These are phyloP conservation scores for Knipowitschia caucasica DNA, from an alignment of 2,797 vertebrate species.

Conservation along the genomic window DNA sequence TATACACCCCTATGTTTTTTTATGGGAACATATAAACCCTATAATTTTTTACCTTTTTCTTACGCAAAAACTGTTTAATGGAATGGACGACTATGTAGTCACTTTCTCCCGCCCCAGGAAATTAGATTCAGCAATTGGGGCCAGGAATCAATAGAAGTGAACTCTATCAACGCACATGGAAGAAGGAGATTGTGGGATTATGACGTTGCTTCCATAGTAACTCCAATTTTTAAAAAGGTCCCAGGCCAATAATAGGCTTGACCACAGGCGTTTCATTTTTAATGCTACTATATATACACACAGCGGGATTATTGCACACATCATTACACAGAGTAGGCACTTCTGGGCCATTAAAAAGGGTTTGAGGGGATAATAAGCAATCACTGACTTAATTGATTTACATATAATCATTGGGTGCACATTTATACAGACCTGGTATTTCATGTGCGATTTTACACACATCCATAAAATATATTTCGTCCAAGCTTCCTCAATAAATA, in stretches of 20 bases:
- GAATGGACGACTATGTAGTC: not conserved
- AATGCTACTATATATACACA: slow-evolving; percentile 12
- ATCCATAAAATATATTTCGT: not conserved
- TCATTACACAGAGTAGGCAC: slow-evolving; percentile 23
- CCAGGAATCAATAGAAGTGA: slow-evolving; percentile 49
- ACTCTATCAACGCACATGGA: slow-evolving; percentile 46
- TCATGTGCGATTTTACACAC: not conserved
- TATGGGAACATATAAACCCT: no score
- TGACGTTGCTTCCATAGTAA: slow-evolving; percentile 42
- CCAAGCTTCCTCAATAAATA: not conserved
- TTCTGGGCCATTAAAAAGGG: slow-evolving; percentile 19
- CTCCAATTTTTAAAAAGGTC: slow-evolving; percentile 35
- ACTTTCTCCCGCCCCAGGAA: slow-evolving; percentile 14
- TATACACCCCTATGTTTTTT: no score
- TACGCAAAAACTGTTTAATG: not conserved
- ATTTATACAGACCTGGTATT: slow-evolving; percentile 19
- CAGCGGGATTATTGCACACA: slow-evolving; percentile 21
- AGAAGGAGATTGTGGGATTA: slow-evolving; percentile 40
- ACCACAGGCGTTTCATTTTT: slow-evolving; percentile 23
- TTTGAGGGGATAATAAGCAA: slow-evolving; percentile 17
- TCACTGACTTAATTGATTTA: slow-evolving; percentile 40
- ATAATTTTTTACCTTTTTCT: not conserved
- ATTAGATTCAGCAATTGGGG: slow-evolving; percentile 45
- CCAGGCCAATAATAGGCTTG: slow-evolving; percentile 21
- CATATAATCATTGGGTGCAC: slow-evolving; percentile 22